Evolutionary conservation across 2,888 invertebrate species (phyloP), one percentile per base, ranked within the genome.

Genomic region (Heliconius sara): DNA sequence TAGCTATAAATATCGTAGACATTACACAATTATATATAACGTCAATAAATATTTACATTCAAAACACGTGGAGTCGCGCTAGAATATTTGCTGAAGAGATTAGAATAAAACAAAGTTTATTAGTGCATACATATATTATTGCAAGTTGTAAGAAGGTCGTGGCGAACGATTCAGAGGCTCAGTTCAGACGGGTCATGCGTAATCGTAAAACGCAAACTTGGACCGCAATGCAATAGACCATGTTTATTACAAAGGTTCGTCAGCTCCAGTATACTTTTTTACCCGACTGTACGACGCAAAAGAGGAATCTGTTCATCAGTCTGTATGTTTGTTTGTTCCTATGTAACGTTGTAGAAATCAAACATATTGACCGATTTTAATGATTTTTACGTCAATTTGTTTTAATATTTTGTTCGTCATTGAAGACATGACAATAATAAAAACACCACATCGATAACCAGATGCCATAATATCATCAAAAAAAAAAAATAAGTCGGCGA

Each of bases 141-240:
- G 78, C 73, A 78, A 71, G 77, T 75, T 63, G 80, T 70, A 77
- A 76, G 76, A 74, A 79, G 80, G 80, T 76, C 79, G 77, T 72
- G 74, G 60, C 77, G 78, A 78, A 81, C 77, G 81, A 82, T 80
- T 78, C 71, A 71, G 73, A 82, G 82, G 75, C 80, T 75, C 77
- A 77, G 83, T 79, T 83, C 84, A 83, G 66, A 47, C 71, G 66
- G 82, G 81, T 81, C 81, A 79, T 13, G 43, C 34, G 71, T 83
- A 84, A 84, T 84, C 77, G 77, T 72, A 81, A 81, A 82, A 77
- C 80, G 79, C 79, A 80, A 71, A 79, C 68, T 82, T 80, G 76
- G 71, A 80, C 67, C 68, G 68, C 66, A 52, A 78, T 76, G 65
- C 76, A 76, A 39, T 68, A 66, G 25, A 30, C 34, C 43, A 47